Percentiles rank a stretch among this genome's conserved stretches.
These are phyloP conservation scores for Drosophila auraria DNA, from an alignment of 1,140 invertebrate species.

Conservation along the genomic window DNA sequence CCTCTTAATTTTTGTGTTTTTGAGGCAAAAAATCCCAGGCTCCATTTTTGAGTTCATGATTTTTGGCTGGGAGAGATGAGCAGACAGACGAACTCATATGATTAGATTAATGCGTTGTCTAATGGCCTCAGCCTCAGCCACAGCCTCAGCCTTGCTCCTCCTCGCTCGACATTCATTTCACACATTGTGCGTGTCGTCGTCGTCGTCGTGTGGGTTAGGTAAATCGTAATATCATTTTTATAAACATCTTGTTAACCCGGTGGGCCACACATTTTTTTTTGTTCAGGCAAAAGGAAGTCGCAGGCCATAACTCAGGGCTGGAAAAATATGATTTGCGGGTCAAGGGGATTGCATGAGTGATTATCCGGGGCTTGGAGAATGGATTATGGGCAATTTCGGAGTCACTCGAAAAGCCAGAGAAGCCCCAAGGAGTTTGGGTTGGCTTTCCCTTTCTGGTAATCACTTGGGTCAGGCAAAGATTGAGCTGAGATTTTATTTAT, in stretches of 20 bases:
- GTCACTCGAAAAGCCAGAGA: slow-evolving; percentile 18
- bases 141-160: slow-evolving; percentile 19
- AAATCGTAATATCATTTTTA: slow-evolving; percentile 63
- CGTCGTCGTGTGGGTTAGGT: slow-evolving; percentile 30
- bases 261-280: slow-evolving; percentile 7
- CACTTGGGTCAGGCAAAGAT: slow-evolving; percentile 11
- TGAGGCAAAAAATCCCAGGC: slow-evolving; percentile 1
- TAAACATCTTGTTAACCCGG: slow-evolving; percentile 52
- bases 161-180: slow-evolving; percentile 10
- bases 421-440: slow-evolving; percentile 4
- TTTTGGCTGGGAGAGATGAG: slow-evolving; percentile 36
- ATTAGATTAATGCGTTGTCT: slow-evolving; percentile 81
- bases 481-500: background rate
- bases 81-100: slow-evolving; percentile 62
- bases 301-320: slow-evolving; percentile 24
- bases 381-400: slow-evolving; percentile 23
- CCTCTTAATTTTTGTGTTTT: background rate
- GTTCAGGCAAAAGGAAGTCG: background rate
- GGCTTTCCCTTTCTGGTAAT: slow-evolving; percentile 4
- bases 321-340: slow-evolving; percentile 45
- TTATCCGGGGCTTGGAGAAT: slow-evolving; percentile 15
- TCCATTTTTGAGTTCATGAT: slow-evolving; percentile 76
- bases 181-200: slow-evolving; percentile 28
- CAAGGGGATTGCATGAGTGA: slow-evolving; percentile 33
- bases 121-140: slow-evolving; percentile 62